phyloP scores from a whole-genome alignment of 1,140 invertebrate species.

The Orius insidiosus region DNA sequence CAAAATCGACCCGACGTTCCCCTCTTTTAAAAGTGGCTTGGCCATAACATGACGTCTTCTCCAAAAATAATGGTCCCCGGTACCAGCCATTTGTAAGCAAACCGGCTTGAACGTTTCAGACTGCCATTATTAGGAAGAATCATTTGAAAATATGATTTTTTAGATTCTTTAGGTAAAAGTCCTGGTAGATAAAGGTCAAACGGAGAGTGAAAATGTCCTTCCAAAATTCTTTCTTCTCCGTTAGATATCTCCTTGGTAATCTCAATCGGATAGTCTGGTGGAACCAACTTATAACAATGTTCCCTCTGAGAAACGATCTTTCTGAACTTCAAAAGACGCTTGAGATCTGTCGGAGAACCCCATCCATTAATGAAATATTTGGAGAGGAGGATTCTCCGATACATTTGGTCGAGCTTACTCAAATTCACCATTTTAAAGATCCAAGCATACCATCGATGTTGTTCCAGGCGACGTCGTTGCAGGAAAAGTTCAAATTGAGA shows the following conservation, averaged over 20 bases:
- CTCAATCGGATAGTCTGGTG: constrained; percentile 63
- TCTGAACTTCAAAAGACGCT: constrained; percentile 76
- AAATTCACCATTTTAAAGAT: neutral
- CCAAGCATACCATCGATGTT: constrained; percentile 52
- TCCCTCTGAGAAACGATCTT: constrained; percentile 72
- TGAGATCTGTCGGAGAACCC: constrained; percentile 82
- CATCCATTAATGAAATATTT: constrained; percentile 94
- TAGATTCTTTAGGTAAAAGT: constrained; percentile 66
- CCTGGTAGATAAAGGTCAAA: constrained; percentile 65
- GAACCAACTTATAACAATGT: constrained; percentile 64
- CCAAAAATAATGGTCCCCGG: constrained; percentile 97
- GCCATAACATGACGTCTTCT: constrained; percentile 74
- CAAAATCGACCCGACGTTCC: constrained; percentile 81
- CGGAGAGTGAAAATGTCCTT: constrained; percentile 77
- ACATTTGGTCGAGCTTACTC: constrained; percentile 71
- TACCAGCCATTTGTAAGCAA: constrained; percentile 89
- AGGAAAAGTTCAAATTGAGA: constrained; percentile 80
- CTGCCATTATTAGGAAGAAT: constrained; percentile 66
- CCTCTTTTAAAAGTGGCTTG: constrained; percentile 74
- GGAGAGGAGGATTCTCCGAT: constrained; percentile 71
- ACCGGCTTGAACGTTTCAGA: constrained; percentile 55
- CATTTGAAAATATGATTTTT: constrained; percentile 68
- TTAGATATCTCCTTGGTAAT: constrained; percentile 50
- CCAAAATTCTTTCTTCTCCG: constrained; percentile 22
- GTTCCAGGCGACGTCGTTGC: constrained; percentile 91